phyloP scores from a whole-genome alignment of 2,888 invertebrate genomes.

The Limenitis camilla region DNA sequence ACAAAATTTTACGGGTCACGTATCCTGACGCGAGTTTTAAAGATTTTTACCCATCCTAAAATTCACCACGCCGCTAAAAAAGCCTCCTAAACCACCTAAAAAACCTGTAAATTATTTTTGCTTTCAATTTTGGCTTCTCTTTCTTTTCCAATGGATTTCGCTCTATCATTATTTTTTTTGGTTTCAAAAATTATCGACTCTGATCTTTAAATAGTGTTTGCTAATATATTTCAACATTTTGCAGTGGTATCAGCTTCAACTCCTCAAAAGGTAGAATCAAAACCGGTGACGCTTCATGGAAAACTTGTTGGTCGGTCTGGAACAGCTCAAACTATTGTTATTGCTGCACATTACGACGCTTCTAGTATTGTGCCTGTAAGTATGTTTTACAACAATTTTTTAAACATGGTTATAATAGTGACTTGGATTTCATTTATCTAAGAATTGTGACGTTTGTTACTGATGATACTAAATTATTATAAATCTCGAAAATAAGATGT shows the following conservation, averaged over 20 bases:
- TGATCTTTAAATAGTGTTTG: background rate
- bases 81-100: too few relatives aligned
- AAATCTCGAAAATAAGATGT: background rate
- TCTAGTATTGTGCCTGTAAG: conserved; percentile 92
- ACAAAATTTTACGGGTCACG: too few relatives aligned
- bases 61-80: too few relatives aligned
- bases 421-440: too few relatives aligned
- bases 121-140: too few relatives aligned
- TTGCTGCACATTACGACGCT: conserved; percentile 96
- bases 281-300: conserved; percentile 90
- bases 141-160: too few relatives aligned
- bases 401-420: background rate
- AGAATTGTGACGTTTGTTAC: too few relatives aligned
- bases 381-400: background rate
- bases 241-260: conserved; percentile 83
- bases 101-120: too few relatives aligned
- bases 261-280: conserved; percentile 83
- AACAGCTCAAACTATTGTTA: conserved; percentile 87
- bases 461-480: background rate
- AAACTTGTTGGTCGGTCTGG: conserved; percentile 84
- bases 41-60: too few relatives aligned
- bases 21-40: too few relatives aligned
- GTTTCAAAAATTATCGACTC: too few relatives aligned
- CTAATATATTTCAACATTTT: background rate
- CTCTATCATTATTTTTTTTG: too few relatives aligned